A percentile compares a stretch with the other conserved stretches of the same genome.
phyloP scores from a whole-genome alignment of 2,113 vertebrate genomes.

The Turdus rufiventris region DNA sequence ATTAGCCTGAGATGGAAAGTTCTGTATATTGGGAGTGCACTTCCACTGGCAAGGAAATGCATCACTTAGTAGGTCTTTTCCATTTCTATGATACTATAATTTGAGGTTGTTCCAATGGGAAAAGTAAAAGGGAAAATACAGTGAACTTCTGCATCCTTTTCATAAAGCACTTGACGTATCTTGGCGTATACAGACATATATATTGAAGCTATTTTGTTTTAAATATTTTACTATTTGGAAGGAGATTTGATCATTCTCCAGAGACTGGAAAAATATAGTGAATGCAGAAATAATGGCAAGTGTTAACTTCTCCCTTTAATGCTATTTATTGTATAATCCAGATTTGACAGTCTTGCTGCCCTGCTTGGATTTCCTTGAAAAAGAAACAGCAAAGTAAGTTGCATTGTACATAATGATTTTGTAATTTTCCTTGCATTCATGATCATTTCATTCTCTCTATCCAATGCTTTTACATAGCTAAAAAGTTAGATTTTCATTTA shows the following conservation, averaged over 20 bases:
- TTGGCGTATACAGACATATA: neutral
- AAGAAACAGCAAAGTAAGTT: neutral
- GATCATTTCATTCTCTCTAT: neutral
- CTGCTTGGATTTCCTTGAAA: neutral
- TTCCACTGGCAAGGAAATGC: constrained; percentile 4
- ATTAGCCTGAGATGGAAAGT: constrained; percentile 67
- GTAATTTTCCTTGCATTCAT: neutral
- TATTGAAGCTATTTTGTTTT: constrained; percentile 5
- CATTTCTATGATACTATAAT: neutral
- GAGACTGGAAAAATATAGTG: neutral
- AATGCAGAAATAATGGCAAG: constrained; percentile 7
- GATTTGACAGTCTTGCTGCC: neutral
- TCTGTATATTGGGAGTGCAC: neutral
- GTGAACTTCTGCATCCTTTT: neutral
- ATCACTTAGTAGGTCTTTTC: constrained; percentile 25
- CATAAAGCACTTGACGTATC: neutral
- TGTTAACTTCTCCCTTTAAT: neutral
- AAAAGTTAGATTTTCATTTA: constrained; percentile 31
- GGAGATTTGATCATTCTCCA: constrained; percentile 3
- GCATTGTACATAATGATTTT: neutral
- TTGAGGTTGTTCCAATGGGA: neutral
- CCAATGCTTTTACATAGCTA: neutral
- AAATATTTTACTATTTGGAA: constrained; percentile 48
- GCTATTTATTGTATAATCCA: neutral
- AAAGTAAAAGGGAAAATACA: constrained; percentile 25